Evolutionary conservation across 2,888 invertebrate genomes (phyloP), one percentile per base, ranked within the genome.

Genomic region (Napeogenes inachia): DNA sequence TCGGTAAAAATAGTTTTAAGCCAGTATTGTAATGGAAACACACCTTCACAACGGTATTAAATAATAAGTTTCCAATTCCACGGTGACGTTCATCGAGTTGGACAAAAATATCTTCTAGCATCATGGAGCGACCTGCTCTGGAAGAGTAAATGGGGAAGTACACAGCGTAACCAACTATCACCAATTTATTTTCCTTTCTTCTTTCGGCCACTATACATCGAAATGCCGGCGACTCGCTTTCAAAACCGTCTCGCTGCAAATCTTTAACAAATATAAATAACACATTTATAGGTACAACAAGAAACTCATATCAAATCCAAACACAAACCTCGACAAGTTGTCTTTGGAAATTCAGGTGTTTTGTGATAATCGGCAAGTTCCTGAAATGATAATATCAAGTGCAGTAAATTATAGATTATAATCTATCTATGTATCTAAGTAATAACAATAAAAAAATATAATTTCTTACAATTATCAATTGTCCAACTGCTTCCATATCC

Each of bases 31-130:
- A 35, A 35, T 5, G 35, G 35, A 5, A 4, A 35, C 2, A 2
- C 35, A 50, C 21, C 50, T 50, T 30, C 6, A 21, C 50, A 12
- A 30, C 50, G 30, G 30, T 30, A 30, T 50, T 30, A 30, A 50
- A 50, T 47, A 47, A 47, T 30, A 30, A 50, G n/a, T 12, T 50
- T 10, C 50, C 50, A 50, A 50, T 50, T 50, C 30, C 50, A 50
- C 50, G 50, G 12, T 50, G 21, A 30, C 50, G 21, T 30, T 50
- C 50, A 30, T 30, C 6, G 30, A 4, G 8, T 12, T 6, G 5
- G 10, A 50, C 10, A 10, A 30, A 50, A 3, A 50, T 13, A 12
- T 50, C 21, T 47, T 47, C 47, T 21, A 47, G 13, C 4, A 47
- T 10, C 47, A 47, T 3, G 4, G 13, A 3, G 13, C 21, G n/a